These are phyloP conservation scores for Panopea generosa DNA, from an alignment of 2,888 invertebrate species.

Conservation along the genomic window DNA sequence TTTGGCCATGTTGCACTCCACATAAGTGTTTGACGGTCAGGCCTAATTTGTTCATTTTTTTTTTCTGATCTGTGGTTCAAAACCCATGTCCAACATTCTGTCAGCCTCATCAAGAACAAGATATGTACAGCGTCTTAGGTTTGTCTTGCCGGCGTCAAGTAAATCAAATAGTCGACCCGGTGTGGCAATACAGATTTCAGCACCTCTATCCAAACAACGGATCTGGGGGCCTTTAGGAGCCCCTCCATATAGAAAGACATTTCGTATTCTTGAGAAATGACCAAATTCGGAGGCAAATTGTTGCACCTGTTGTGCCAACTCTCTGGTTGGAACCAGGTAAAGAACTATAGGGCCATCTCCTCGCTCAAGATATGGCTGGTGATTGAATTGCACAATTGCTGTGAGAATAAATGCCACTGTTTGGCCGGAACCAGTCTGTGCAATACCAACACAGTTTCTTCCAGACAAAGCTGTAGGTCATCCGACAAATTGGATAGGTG, in stretches of 20 bases:
- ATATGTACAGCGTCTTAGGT: constrained; percentile 89
- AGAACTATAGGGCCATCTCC: constrained; percentile 96
- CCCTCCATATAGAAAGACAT: constrained; percentile 99
- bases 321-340: constrained; percentile 90
- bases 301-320: constrained; percentile 90
- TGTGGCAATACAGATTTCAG: constrained; percentile 97
- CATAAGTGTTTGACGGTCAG: constrained; percentile 98
- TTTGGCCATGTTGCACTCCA: constrained; percentile 99
- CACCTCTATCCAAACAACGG: constrained; percentile 87
- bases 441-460: constrained; percentile 85
- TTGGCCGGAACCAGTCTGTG: constrained; percentile 86
- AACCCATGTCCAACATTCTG: constrained; percentile 99
- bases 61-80: constrained; percentile 98
- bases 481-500: constrained; percentile 97
- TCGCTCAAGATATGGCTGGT: constrained; percentile 93
- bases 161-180: constrained; percentile 98
- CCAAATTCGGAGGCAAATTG: constrained; percentile 98
- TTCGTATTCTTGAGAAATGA: constrained; percentile 92
- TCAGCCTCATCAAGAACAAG: constrained; percentile 98
- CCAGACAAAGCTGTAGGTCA: constrained; percentile 89
- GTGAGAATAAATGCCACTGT: constrained; percentile 88
- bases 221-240: constrained; percentile 96
- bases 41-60: constrained; percentile 87
- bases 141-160: constrained; percentile 88
- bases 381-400: constrained; percentile 97